A percentile compares a stretch with the other conserved stretches of the same genome.
These are phyloP conservation scores for Phoenicopterus ruber DNA, from an alignment of 2,113 vertebrate genomes.

Conservation along the genomic window DNA sequence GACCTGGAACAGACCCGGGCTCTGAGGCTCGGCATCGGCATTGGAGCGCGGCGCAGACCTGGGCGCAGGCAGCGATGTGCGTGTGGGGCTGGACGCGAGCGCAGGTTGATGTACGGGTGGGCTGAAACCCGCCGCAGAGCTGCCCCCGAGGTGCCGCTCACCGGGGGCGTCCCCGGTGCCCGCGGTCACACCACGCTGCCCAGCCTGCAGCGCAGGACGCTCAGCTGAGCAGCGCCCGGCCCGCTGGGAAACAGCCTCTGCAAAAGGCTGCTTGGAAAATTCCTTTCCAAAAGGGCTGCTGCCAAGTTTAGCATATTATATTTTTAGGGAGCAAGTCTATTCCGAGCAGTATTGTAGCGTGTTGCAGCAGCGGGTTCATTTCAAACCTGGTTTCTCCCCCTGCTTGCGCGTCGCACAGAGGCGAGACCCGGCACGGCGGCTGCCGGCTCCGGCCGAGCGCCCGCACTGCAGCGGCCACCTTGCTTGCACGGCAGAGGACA, in stretches of 20 bases:
- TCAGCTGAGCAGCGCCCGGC: background rate
- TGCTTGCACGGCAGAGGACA: background rate
- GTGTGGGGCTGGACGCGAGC: fast-evolving
- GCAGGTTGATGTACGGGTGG: background rate
- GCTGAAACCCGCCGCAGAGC: background rate
- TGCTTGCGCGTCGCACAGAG: fast-evolving
- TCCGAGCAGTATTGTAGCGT: background rate
- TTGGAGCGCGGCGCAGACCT: fast-evolving
- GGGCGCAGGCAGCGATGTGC: background rate
- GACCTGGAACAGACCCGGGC: background rate
- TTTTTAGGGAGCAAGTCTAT: conserved; percentile 47
- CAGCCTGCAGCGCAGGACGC: background rate
- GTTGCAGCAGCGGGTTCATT: background rate
- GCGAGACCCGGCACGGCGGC: fast-evolving
- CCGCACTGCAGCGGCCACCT: background rate
- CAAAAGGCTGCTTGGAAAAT: conserved; percentile 52
- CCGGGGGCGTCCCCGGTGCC: background rate
- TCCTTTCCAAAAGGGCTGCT: conserved; percentile 42
- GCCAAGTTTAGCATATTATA: conserved; percentile 32
- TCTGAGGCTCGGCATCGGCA: background rate
- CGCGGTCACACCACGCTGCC: background rate
- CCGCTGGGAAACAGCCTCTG: background rate
- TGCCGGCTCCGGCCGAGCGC: background rate
- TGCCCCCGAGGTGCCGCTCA: background rate
- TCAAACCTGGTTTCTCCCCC: background rate